Evolutionary conservation across 37 sponge, comb jelly and placozoan genomes (phyloP).

Genomic region (Halichondria panicea): DNA sequence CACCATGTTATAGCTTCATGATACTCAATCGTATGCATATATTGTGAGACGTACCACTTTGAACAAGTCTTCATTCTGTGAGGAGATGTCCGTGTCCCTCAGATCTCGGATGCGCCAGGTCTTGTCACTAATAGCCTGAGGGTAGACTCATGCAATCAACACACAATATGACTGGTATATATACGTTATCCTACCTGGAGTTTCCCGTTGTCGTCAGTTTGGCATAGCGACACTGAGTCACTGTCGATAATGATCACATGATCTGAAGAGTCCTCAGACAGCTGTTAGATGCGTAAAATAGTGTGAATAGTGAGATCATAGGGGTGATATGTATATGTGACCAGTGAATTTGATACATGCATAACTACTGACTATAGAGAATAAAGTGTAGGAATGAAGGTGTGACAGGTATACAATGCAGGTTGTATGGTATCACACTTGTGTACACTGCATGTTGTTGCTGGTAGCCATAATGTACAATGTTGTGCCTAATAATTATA

Average conservation of each 20-base stretch:
- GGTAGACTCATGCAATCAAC: neutral
- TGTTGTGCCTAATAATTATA: too few relatives aligned
- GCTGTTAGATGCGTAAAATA: too few relatives aligned
- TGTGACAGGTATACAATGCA: too few relatives aligned
- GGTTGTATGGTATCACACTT: too few relatives aligned
- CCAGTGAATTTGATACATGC: too few relatives aligned
- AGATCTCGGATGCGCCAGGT: slow-evolving; percentile 36
- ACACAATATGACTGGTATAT: neutral
- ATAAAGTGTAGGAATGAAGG: too few relatives aligned
- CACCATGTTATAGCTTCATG: neutral
- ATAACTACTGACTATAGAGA: too few relatives aligned
- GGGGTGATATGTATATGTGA: too few relatives aligned
- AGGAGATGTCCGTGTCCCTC: slow-evolving; percentile 15
- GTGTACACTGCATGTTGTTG: too few relatives aligned
- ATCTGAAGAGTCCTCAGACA: neutral
- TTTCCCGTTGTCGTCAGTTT: neutral
- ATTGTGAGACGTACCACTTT: slow-evolving; percentile 2
- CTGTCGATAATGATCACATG: slow-evolving; percentile 10
- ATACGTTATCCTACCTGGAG: slow-evolving; percentile 10
- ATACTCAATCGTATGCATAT: neutral
- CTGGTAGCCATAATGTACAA: too few relatives aligned
- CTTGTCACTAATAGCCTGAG: slow-evolving; percentile 2
- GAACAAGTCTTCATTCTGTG: slow-evolving; percentile 11
- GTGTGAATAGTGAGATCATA: too few relatives aligned
- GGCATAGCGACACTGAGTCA: neutral